Evolutionary conservation across 2,113 vertebrate genomes (phyloP).

Genomic region (Talpa occidentalis): DNA sequence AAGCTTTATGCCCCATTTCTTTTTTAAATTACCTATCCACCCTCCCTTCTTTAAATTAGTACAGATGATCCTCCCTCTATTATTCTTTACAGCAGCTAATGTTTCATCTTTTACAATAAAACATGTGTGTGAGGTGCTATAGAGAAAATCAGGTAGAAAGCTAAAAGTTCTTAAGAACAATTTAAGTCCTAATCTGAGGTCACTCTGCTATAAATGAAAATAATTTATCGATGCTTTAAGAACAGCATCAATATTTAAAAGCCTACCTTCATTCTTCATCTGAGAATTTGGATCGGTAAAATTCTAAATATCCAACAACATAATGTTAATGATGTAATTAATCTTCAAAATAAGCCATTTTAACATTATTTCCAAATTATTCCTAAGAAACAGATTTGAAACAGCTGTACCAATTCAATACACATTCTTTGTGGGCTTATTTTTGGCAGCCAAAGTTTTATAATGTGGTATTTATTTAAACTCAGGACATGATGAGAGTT

Average conservation of each 20-base stretch:
- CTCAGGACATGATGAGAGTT: constrained; percentile 77
- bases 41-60: constrained; percentile 30
- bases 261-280: constrained; percentile 32
- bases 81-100: constrained; percentile 38
- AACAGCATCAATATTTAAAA: constrained; percentile 65
- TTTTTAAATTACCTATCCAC: constrained; percentile 27
- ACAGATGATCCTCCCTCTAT: not conserved
- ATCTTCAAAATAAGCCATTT: constrained; percentile 76
- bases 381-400: constrained; percentile 77
- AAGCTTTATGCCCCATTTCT: not conserved
- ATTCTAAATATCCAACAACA: constrained; percentile 70
- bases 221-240: constrained; percentile 61
- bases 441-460: constrained; percentile 79
- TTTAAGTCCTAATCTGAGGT: constrained; percentile 46
- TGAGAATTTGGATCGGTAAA: constrained; percentile 65
- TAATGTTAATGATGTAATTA: constrained; percentile 76
- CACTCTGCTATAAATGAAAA: constrained; percentile 63
- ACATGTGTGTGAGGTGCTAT: not conserved
- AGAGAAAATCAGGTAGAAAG: constrained; percentile 43
- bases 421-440: constrained; percentile 79
- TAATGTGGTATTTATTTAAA: constrained; percentile 81
- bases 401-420: constrained; percentile 80
- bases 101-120: constrained; percentile 54
- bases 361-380: constrained; percentile 80
- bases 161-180: constrained; percentile 62